A percentile compares a stretch with the other conserved stretches of the same genome.
These are phyloP conservation scores for Whitmania pigra DNA, from an alignment of 1,140 invertebrate genomes.

Conservation along the genomic window DNA sequence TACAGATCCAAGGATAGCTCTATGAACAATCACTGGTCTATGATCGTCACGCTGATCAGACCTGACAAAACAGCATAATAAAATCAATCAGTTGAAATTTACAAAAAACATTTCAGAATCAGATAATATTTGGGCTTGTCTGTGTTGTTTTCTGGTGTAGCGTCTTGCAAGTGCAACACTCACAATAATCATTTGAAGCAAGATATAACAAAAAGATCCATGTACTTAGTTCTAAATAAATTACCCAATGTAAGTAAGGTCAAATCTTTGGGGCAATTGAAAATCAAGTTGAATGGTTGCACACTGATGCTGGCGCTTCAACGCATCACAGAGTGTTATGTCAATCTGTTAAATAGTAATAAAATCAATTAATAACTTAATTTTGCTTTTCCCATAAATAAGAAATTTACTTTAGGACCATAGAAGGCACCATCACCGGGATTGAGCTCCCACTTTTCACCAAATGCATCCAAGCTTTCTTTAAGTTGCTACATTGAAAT, in stretches of 20 bases:
- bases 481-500: constrained; percentile 52
- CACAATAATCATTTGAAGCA: no score
- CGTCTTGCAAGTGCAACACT: no score
- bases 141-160: no score
- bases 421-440: constrained; percentile 93
- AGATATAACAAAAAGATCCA: no score
- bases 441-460: constrained; percentile 74
- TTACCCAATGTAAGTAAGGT: constrained; percentile 66
- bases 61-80: constrained; percentile 39
- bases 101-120: no score
- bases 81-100: neutral
- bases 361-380: neutral
- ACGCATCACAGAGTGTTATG: constrained; percentile 87
- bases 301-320: constrained; percentile 77
- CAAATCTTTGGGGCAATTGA: constrained; percentile 82
- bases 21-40: constrained; percentile 90
- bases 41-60: constrained; percentile 70
- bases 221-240: constrained; percentile 10
- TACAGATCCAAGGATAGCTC: constrained; percentile 89
- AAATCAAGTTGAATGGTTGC: constrained; percentile 98
- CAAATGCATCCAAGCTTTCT: constrained; percentile 74
- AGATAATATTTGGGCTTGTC: no score
- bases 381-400: neutral
- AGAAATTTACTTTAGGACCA: constrained; percentile 65
- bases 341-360: constrained; percentile 57